Percentiles rank a stretch among this genome's conserved stretches.
Conservation (phyloP, 2,797 vertebrate genomes). For the Synanceia verrucosa region DNA sequence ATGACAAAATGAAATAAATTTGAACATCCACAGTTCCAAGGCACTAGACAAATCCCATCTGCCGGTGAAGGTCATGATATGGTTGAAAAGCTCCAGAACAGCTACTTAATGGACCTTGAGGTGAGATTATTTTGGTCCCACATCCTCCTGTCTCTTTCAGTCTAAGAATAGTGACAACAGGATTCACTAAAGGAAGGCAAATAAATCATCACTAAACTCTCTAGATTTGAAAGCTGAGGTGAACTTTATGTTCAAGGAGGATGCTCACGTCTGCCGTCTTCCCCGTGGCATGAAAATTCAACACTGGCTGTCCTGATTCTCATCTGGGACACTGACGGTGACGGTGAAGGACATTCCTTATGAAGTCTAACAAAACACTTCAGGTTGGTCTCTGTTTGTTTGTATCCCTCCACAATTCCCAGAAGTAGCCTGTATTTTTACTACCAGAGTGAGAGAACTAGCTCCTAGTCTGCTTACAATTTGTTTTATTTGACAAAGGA, state of each 20-base stretch:
- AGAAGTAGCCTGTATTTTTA: constrained; percentile 3
- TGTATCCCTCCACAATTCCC: constrained; percentile 3
- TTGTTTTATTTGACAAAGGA: constrained; percentile 47
- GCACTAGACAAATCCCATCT: too few species aligned
- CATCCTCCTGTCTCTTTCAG: background rate
- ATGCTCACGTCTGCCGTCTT: background rate
- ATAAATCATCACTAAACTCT: background rate
- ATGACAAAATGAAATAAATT: too few species aligned
- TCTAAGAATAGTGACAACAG: background rate
- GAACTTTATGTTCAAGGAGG: background rate
- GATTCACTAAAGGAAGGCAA: background rate
- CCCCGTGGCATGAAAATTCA: background rate
- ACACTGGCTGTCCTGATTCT: background rate
- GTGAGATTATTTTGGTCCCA: background rate
- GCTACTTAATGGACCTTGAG: background rate
- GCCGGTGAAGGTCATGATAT: too few species aligned
- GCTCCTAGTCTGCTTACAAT: constrained; percentile 21
- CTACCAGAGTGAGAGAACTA: background rate
- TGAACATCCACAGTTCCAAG: too few species aligned
- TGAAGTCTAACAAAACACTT: constrained; percentile 14
- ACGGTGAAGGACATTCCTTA: background rate
- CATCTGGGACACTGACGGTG: background rate
- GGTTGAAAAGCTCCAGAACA: background rate
- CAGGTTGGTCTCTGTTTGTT: constrained; percentile 12
- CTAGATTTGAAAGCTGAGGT: background rate